Evolutionary conservation across 1,140 invertebrate genomes (phyloP).

Genomic region (Battus philenor): DNA sequence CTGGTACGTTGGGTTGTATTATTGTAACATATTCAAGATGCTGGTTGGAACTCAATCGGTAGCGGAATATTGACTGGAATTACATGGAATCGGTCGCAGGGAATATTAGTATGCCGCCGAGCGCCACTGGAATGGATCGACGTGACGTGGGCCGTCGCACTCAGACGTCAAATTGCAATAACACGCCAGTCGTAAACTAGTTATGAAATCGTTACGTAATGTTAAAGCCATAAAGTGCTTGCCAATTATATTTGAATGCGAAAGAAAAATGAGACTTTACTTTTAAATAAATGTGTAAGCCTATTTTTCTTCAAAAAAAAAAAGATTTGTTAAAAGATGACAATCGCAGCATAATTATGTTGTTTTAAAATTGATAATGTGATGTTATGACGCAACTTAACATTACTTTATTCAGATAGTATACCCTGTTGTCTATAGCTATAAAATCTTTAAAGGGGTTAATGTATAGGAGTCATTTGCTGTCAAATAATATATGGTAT

Average conservation of each 20-base stretch:
- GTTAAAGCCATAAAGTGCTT: conserved; percentile 7
- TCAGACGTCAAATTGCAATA: conserved; percentile 57
- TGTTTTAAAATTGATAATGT: too few relatives aligned
- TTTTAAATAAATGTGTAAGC: too few relatives aligned
- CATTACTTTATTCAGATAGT: too few relatives aligned
- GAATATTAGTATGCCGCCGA: conserved; percentile 68
- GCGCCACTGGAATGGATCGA: conserved; percentile 65
- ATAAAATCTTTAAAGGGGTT: too few relatives aligned
- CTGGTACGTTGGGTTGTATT: conserved; percentile 27
- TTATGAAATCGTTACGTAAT: conserved; percentile 17
- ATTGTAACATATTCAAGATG: conserved; percentile 68
- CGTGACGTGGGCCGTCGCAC: conserved; percentile 43
- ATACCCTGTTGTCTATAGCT: too few relatives aligned
- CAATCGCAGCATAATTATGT: too few relatives aligned
- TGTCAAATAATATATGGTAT: too few relatives aligned
- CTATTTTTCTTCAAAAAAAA: too few relatives aligned
- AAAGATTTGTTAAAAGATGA: too few relatives aligned
- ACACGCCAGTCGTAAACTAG: conserved; percentile 43
- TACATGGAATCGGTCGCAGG: conserved; percentile 60
- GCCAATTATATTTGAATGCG: conserved; percentile 3
- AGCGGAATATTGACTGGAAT: conserved; percentile 55
- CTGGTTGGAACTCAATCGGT: conserved; percentile 53
- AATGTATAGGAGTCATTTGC: too few relatives aligned
- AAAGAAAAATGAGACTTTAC: conserved; percentile 1
- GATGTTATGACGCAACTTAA: too few relatives aligned